These are phyloP conservation scores for Lipophrys pholis DNA, from an alignment of 2,113 vertebrate species.

Conservation along the genomic window DNA sequence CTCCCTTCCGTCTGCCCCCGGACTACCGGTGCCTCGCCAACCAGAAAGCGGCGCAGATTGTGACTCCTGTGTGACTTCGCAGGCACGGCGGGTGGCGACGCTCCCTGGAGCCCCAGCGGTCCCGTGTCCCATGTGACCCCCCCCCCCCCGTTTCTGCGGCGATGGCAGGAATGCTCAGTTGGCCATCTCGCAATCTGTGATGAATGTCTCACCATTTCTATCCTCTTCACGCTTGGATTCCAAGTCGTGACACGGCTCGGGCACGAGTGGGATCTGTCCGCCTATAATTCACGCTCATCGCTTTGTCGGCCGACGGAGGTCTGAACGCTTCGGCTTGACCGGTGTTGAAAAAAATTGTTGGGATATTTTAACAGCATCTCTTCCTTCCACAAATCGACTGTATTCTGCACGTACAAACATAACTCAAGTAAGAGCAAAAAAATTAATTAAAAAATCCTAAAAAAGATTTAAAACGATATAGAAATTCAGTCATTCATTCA, in stretches of 20 bases:
- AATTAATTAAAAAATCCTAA: too few species aligned
- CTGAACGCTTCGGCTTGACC: too few species aligned
- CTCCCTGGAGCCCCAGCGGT: slow-evolving; percentile 28
- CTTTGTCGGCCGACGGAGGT: too few species aligned
- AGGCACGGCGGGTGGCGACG: slow-evolving; percentile 65
- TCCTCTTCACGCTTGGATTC: slow-evolving; percentile 24
- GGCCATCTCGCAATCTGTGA: slow-evolving; percentile 59
- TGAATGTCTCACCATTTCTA: slow-evolving; percentile 43
- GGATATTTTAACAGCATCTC: too few species aligned
- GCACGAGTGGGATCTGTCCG: neutral
- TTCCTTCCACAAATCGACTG: too few species aligned
- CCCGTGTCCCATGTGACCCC: slow-evolving; percentile 67
- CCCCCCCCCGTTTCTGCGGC: neutral
- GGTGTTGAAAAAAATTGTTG: too few species aligned
- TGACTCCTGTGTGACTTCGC: slow-evolving; percentile 73
- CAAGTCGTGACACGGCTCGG: neutral
- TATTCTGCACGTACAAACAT: too few species aligned
- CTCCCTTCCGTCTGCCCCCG: slow-evolving; percentile 68
- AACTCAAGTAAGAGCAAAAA: too few species aligned
- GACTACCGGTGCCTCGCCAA: slow-evolving; percentile 26
- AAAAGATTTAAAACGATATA: too few species aligned
- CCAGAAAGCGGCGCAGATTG: slow-evolving; percentile 77
- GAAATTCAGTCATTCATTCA: too few species aligned
- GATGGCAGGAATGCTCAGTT: slow-evolving; percentile 66
- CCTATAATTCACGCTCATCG: too few species aligned